These are phyloP conservation scores for Darevskia mixta DNA, from an alignment of 2,797 vertebrate genomes.

Conservation along the genomic window DNA sequence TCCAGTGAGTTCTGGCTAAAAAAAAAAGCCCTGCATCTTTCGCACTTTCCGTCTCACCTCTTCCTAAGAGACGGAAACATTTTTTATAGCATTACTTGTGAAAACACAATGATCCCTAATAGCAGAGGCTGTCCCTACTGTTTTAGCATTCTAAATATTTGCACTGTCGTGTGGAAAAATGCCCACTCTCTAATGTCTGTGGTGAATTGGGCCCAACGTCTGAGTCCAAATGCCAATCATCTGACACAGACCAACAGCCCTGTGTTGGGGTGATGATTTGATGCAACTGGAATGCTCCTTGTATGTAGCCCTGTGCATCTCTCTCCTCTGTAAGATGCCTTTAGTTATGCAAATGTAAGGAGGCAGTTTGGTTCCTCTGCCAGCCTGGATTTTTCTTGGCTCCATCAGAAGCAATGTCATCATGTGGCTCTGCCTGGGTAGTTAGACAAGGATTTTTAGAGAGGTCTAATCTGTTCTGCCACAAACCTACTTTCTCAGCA, in stretches of 20 bases:
- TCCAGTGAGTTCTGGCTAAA: too few species aligned
- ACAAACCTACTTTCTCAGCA: constrained; percentile 49
- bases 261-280: not conserved
- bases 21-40: too few species aligned
- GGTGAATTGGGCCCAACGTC: not conserved
- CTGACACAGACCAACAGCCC: not conserved
- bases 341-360: not conserved
- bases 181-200: not conserved
- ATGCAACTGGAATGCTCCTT: not conserved
- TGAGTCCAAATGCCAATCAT: not conserved
- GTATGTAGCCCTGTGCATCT: not conserved
- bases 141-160: not conserved
- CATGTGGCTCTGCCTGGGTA: not conserved
- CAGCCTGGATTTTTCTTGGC: constrained; percentile 30
- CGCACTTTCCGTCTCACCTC: not conserved
- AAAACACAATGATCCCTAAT: not conserved
- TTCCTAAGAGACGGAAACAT: not conserved
- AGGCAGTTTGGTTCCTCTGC: not conserved
- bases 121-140: not conserved
- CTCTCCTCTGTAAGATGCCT: not conserved
- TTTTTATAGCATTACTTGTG: not conserved
- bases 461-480: constrained; percentile 63
- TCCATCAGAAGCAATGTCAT: not conserved
- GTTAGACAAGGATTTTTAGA: constrained; percentile 60
- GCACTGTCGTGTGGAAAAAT: not conserved